Evolutionary conservation across 2,113 vertebrate species (phyloP).

Genomic region (Meriones unguiculatus): DNA sequence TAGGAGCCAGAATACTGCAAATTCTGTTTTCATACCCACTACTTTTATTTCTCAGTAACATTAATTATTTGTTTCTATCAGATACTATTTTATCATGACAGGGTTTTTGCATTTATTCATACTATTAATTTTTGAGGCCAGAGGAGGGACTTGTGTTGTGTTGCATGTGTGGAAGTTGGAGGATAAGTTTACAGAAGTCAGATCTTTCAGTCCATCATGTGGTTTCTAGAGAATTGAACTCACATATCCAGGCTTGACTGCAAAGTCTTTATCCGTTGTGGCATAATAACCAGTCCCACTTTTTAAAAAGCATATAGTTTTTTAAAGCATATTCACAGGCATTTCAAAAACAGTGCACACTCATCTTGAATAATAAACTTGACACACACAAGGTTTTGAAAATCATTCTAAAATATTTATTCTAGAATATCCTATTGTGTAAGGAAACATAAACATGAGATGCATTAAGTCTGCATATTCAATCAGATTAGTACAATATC

Average conservation of each 20-base stretch:
- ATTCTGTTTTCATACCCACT: background rate
- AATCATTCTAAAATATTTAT: conserved; percentile 13
- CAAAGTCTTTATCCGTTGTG: background rate
- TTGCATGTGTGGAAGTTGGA: background rate
- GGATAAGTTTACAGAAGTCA: background rate
- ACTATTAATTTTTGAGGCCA: background rate
- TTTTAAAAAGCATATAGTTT: background rate
- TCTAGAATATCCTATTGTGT: background rate
- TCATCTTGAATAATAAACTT: background rate
- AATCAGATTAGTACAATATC: background rate
- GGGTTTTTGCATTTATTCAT: background rate
- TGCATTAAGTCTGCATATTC: background rate
- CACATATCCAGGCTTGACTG: background rate
- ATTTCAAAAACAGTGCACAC: background rate
- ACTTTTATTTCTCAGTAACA: conserved; percentile 35
- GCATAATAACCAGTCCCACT: background rate
- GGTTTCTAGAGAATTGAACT: background rate
- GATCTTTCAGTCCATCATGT: background rate
- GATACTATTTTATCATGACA: background rate
- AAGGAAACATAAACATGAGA: background rate
- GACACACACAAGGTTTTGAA: background rate
- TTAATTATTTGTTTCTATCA: conserved; percentile 19
- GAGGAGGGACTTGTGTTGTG: background rate
- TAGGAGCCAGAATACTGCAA: background rate
- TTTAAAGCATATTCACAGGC: background rate